These are phyloP conservation scores for Monochamus saltuarius DNA, from an alignment of 1,140 invertebrate species.

Conservation along the genomic window DNA sequence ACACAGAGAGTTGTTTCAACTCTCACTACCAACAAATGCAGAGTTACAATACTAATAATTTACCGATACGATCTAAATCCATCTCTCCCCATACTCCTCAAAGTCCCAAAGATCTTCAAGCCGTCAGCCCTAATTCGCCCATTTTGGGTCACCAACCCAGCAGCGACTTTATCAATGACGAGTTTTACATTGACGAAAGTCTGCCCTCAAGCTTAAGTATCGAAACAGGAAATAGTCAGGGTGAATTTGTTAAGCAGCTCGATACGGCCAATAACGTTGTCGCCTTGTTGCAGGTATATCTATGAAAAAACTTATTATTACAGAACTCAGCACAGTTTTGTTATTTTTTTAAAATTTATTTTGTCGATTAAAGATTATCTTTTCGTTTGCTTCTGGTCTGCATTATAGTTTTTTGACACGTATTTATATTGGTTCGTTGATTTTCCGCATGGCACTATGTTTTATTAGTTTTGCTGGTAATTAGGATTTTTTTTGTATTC, in stretches of 20 bases:
- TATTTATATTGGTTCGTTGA: not conserved
- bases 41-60: conserved; percentile 22
- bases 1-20: conserved; percentile 47
- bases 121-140: conserved; percentile 42
- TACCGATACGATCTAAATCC: conserved; percentile 44
- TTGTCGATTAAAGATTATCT: too few species aligned
- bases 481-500: conserved; percentile 5
- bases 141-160: conserved; percentile 41
- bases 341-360: too few species aligned
- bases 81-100: conserved; percentile 40
- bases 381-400: not conserved
- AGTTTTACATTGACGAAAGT: conserved; percentile 86
- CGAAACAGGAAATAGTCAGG: conserved; percentile 59
- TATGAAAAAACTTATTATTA: not conserved
- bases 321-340: too few species aligned
- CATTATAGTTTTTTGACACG: not conserved
- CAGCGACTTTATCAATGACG: conserved; percentile 71
- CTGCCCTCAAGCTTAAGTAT: conserved; percentile 68
- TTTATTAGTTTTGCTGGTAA: conserved; percentile 20
- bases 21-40: conserved; percentile 45
- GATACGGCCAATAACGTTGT: conserved; percentile 65
- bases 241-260: conserved; percentile 53
- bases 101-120: conserved; percentile 39
- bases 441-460: conserved; percentile 8
- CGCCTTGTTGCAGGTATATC: conserved; percentile 64